These are phyloP conservation scores for Mustela nigripes DNA, from an alignment of 2,113 vertebrate genomes.

Conservation along the genomic window DNA sequence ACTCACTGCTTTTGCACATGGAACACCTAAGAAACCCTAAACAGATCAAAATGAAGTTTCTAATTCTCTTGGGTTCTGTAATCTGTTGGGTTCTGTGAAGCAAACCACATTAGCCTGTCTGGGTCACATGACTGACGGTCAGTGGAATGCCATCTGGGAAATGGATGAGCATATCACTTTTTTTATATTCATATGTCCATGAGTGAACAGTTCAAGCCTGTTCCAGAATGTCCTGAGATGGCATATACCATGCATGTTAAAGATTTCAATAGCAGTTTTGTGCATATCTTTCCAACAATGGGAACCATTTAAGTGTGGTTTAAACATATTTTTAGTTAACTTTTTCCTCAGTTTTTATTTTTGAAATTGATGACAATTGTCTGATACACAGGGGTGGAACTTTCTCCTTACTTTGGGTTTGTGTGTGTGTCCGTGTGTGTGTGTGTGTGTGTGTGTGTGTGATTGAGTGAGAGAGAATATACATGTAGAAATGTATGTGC, in stretches of 20 bases:
- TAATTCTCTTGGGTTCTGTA: conserved; percentile 24
- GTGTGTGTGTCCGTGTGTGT: neutral
- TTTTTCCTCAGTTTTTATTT: conserved; percentile 79
- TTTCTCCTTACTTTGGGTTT: neutral
- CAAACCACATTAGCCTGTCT: neutral
- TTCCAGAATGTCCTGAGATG: conserved; percentile 51
- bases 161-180: neutral
- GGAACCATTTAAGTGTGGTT: conserved; percentile 61
- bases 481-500: neutral
- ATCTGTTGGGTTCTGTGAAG: conserved; percentile 20
- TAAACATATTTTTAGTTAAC: conserved; percentile 59
- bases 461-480: neutral
- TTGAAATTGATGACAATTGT: conserved; percentile 71
- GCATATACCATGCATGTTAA: conserved; percentile 50
- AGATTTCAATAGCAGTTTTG: conserved; percentile 62
- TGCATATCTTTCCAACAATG: conserved; percentile 72
- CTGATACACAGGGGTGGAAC: conserved; percentile 34
- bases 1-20: conserved; percentile 36
- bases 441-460: neutral
- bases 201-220: conserved; percentile 64
- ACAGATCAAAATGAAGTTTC: conserved; percentile 53
- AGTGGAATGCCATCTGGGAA: conserved; percentile 9
- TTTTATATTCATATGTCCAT: conserved; percentile 1
- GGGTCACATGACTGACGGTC: neutral
- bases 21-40: neutral